phyloP scores from a whole-genome alignment of 2,888 invertebrate genomes.

The Aspidapion aeneum region DNA sequence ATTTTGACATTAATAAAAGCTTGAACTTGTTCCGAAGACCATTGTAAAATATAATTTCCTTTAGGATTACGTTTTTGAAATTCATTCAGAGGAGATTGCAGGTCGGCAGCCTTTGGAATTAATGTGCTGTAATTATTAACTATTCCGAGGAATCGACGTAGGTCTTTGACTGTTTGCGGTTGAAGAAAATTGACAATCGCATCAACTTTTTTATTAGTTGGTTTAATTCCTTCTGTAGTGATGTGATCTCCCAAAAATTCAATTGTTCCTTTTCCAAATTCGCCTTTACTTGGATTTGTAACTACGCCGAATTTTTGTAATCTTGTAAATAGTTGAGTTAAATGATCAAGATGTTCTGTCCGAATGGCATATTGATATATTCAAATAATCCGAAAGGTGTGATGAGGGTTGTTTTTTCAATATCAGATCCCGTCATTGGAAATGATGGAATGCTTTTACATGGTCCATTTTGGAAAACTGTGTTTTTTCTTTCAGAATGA shows the following conservation, averaged over 20 bases:
- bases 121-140: neutral
- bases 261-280: neutral
- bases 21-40: no score
- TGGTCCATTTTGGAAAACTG: no score
- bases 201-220: neutral
- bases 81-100: neutral
- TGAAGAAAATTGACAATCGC: neutral
- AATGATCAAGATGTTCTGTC: conserved; percentile 18
- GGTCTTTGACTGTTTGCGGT: neutral
- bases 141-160: neutral
- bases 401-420: conserved; percentile 32
- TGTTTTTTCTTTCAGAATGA: neutral
- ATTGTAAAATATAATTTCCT: no score
- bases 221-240: neutral
- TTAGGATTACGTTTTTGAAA: neutral
- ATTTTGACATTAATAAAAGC: no score
- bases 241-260: neutral
- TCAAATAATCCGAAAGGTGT: conserved; percentile 35
- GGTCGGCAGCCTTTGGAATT: neutral
- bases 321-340: neutral
- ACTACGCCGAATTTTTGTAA: neutral
- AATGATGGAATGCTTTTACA: no score
- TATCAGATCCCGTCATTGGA: conserved; percentile 18
- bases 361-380: conserved; percentile 39
- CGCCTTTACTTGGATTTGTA: neutral